These are phyloP conservation scores for Conchocele bisecta DNA, from an alignment of 2,888 invertebrate species.

Conservation along the genomic window DNA sequence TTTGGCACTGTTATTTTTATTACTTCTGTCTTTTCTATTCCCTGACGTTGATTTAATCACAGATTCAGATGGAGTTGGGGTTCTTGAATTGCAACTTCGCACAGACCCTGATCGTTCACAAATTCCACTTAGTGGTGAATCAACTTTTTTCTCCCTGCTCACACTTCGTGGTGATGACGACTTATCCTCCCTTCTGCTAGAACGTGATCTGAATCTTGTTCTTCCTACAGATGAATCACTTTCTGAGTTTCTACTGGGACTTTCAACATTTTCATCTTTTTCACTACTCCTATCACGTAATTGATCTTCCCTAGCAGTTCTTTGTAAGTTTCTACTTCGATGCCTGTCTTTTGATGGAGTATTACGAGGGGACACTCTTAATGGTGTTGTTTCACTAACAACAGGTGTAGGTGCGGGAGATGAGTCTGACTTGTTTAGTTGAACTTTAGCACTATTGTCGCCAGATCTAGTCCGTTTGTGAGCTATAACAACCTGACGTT, in stretches of 20 bases:
- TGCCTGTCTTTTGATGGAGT: conserved; percentile 52
- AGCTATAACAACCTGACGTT: neutral
- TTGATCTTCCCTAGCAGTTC: too few relatives aligned
- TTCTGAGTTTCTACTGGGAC: too few relatives aligned
- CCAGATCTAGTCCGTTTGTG: conserved; percentile 23
- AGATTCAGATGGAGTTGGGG: conserved; percentile 42
- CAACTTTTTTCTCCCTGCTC: too few relatives aligned
- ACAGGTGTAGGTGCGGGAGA: conserved; percentile 15
- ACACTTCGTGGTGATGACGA: too few relatives aligned
- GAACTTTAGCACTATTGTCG: conserved; percentile 14
- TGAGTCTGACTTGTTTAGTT: conserved; percentile 19
- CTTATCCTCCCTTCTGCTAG: too few relatives aligned
- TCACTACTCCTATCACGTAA: conserved; percentile 43
- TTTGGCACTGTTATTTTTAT: conserved; percentile 37
- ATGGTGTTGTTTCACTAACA: conserved; percentile 22
- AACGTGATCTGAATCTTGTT: too few relatives aligned
- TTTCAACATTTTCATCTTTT: conserved; percentile 33
- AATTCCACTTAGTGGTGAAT: too few relatives aligned
- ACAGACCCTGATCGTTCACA: too few relatives aligned
- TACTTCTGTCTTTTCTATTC: conserved; percentile 29
- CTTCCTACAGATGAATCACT: too few relatives aligned
- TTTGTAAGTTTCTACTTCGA: too few relatives aligned
- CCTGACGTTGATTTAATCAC: conserved; percentile 48
- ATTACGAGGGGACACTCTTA: conserved; percentile 45
- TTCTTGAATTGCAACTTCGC: conserved; percentile 22